Percentiles rank a stretch among this genome's conserved stretches.
phyloP scores from a whole-genome alignment of 2,113 vertebrate species.

The Myotis davidii region DNA sequence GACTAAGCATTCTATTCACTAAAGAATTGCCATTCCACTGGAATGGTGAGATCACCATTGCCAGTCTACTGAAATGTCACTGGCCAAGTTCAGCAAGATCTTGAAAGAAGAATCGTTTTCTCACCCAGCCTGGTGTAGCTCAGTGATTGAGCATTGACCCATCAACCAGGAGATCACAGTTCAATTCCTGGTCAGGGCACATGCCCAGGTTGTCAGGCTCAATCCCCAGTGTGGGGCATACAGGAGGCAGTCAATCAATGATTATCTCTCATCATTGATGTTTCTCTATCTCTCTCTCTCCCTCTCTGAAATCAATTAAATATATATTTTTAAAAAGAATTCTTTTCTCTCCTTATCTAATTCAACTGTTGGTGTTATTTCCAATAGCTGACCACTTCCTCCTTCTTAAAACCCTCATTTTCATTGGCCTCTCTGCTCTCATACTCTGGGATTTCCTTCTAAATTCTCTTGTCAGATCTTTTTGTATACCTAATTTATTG shows the following conservation, averaged over 20 bases:
- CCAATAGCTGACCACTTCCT: neutral
- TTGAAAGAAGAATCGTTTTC: neutral
- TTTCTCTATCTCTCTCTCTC: too few relatives aligned
- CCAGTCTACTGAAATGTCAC: neutral
- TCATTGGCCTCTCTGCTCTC: neutral
- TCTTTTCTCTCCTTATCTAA: neutral
- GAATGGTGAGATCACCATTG: too few relatives aligned
- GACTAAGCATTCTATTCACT: neutral
- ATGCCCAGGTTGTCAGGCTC: too few relatives aligned
- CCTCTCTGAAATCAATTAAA: too few relatives aligned
- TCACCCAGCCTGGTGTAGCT: too few relatives aligned
- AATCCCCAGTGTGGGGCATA: too few relatives aligned
- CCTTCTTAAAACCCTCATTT: neutral
- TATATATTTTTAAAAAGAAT: too few relatives aligned
- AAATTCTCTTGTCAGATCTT: neutral
- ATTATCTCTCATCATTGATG: too few relatives aligned
- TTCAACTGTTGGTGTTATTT: neutral
- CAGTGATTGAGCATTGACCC: too few relatives aligned
- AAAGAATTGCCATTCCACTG: neutral
- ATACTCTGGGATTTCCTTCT: neutral
- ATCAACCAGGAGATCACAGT: too few relatives aligned
- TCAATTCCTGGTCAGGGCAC: too few relatives aligned
- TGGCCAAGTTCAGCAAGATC: neutral
- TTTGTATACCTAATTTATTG: neutral
- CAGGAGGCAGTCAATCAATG: too few relatives aligned